These are phyloP conservation scores for Pyrochroa serraticornis DNA, from an alignment of 2,888 invertebrate species.

Conservation along the genomic window DNA sequence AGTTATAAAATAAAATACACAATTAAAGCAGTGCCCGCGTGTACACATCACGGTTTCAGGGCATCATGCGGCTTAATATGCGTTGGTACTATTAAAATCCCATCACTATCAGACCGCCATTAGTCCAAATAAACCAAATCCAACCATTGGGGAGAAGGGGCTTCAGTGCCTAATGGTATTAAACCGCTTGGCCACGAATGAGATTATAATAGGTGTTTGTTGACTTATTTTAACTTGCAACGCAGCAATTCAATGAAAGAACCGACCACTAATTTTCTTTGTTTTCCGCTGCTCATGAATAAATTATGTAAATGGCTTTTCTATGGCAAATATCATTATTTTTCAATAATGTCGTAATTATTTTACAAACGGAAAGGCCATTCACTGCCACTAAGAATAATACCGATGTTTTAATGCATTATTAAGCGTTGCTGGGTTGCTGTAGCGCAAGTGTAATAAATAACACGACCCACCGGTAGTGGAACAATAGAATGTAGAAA, in stretches of 20 bases:
- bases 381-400: too few relatives aligned
- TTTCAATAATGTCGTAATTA: slow-evolving; percentile 12
- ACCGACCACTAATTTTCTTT: slow-evolving; percentile 14
- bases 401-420: too few relatives aligned
- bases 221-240: slow-evolving; percentile 35
- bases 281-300: slow-evolving; percentile 33
- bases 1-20: slow-evolving; percentile 48
- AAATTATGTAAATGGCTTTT: slow-evolving; percentile 42
- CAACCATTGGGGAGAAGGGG: slow-evolving; percentile 42
- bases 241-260: slow-evolving; percentile 6
- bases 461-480: too few relatives aligned
- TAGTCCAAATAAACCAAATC: slow-evolving; percentile 50
- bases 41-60: slow-evolving; percentile 17
- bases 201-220: slow-evolving; percentile 49
- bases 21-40: slow-evolving; percentile 38
- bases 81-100: slow-evolving; percentile 54
- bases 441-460: too few relatives aligned
- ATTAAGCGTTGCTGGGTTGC: too few relatives aligned
- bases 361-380: background rate
- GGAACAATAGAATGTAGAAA: too few relatives aligned
- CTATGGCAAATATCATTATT: slow-evolving; percentile 46
- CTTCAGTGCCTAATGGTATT: slow-evolving; percentile 47
- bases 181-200: slow-evolving; percentile 49
- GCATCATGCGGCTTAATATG: slow-evolving; percentile 40
- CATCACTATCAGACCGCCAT: slow-evolving; percentile 55